Conservation (phyloP, 2,888 invertebrate species). For the Herminia tarsipennalis region DNA sequence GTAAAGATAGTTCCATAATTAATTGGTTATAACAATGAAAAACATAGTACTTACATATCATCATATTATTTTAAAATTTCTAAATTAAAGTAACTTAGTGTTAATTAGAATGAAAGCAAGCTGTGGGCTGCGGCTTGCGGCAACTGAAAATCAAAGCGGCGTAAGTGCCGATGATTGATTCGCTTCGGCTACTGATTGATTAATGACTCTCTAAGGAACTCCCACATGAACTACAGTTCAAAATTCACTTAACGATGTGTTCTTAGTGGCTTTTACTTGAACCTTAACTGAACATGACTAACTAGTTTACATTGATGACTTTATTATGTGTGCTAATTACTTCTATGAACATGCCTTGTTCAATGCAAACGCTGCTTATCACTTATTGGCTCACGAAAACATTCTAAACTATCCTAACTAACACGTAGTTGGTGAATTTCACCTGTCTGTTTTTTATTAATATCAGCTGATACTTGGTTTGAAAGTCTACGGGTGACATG, state of each 20-base stretch:
- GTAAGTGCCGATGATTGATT: conserved; percentile 39
- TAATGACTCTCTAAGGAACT: conserved; percentile 50
- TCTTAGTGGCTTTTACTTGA: conserved; percentile 23
- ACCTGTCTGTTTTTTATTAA: too few relatives aligned
- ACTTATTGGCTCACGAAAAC: background rate
- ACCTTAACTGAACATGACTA: conserved; percentile 20
- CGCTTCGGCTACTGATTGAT: conserved; percentile 45
- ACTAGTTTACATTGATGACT: conserved; percentile 33
- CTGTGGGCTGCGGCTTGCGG: conserved; percentile 1
- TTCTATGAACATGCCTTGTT: background rate
- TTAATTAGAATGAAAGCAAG: conserved; percentile 4
- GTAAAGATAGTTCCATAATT: too few relatives aligned
- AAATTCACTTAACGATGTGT: conserved; percentile 50
- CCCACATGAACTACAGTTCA: conserved; percentile 47
- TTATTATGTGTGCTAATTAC: conserved; percentile 11
- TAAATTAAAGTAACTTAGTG: background rate
- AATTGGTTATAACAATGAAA: too few relatives aligned
- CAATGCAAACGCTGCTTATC: background rate
- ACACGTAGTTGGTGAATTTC: too few relatives aligned
- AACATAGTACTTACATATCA: too few relatives aligned
- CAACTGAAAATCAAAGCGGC: conserved; percentile 28
- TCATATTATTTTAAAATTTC: too few relatives aligned
- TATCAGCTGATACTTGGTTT: too few relatives aligned
- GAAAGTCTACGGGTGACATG: too few relatives aligned
- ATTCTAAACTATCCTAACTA: too few relatives aligned